These are phyloP conservation scores for Darevskia mixta DNA, from an alignment of 2,797 vertebrate species.

Conservation along the genomic window DNA sequence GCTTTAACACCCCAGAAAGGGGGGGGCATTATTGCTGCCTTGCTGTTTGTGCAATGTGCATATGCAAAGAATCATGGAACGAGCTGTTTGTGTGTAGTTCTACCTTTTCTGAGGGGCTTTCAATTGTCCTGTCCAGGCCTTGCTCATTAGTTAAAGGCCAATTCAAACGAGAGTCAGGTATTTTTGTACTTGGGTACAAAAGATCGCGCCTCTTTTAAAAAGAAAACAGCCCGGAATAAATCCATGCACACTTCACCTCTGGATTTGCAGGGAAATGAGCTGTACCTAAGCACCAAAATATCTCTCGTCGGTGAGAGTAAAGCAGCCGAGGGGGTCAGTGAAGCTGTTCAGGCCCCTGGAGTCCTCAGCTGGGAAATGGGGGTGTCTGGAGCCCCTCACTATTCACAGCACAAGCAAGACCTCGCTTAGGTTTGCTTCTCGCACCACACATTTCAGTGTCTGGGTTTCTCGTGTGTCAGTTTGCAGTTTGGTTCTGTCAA, in stretches of 20 bases:
- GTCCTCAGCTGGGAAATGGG: not conserved
- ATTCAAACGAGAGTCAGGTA: too few relatives aligned
- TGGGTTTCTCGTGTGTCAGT: not conserved
- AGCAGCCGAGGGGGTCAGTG: not conserved
- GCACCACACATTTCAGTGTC: not conserved
- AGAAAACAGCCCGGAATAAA: not conserved
- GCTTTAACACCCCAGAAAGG: too few relatives aligned
- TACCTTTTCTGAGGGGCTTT: not conserved
- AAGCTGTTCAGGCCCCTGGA: not conserved
- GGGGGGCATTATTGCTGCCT: not conserved
- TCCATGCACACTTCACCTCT: too few relatives aligned
- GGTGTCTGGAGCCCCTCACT: not conserved
- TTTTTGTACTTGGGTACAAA: not conserved
- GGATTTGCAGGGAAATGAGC: not conserved
- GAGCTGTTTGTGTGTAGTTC: too few relatives aligned
- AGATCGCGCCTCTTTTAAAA: not conserved
- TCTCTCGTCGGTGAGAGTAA: too few relatives aligned
- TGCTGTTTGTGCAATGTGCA: too few relatives aligned
- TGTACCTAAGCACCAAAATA: not conserved
- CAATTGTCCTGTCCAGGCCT: not conserved
- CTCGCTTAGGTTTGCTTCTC: not conserved
- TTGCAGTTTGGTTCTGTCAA: conserved; percentile 8
- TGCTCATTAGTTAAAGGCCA: not conserved
- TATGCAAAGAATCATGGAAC: too few relatives aligned
- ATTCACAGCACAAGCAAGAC: not conserved